Evolutionary conservation across 1,140 invertebrate genomes (phyloP), one percentile per base, ranked within the genome.

Genomic region (Gryon sp.): DNA sequence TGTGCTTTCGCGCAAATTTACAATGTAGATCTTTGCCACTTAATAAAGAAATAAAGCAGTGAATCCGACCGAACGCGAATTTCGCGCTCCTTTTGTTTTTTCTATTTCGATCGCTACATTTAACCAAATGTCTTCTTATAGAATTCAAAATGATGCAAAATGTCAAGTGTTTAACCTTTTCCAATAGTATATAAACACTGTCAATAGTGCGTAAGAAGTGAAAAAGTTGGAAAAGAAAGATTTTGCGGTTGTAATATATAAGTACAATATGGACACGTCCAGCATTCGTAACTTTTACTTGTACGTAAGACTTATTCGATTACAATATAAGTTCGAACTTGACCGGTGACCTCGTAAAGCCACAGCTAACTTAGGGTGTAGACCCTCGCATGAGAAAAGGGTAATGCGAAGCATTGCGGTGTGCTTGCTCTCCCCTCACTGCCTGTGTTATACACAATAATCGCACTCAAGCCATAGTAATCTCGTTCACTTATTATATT

Each of bases 271-370:
- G 11, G 5, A 12, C 5, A 34, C 11, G 6, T 12, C 34, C 26
- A 28, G 9, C 12, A 12, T 38, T 38, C n/a, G 2, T 34, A 8
- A n/a, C 12, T 34, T 34, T 12, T 5, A 3, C n/a, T 12, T 7
- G 2, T 12, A 11, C n/a, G 8, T 7, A 12, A n/a, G 3, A n/a
- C 32, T 34, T 12, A n/a, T 11, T n/a, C 11, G 32, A 24, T 4
- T 8, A 24, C 8, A 24, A 4, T 24, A 53, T 62, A 20, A 32
- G 52, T 15, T 65, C 26, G 50, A 74, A 74, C 60, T 74, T 74
- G 59, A 74, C 59, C 60, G 52, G 50, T 65, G 69, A 74, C 69
- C 69, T 55, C 52, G 26, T 63, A 73, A 73, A 53, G 20, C 69
- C 69, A 14, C 55, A 30, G 28, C 36, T 26, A 26, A 50, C 40